Conservation (phyloP, 2,797 vertebrate species). For the Allobates femoralis region DNA sequence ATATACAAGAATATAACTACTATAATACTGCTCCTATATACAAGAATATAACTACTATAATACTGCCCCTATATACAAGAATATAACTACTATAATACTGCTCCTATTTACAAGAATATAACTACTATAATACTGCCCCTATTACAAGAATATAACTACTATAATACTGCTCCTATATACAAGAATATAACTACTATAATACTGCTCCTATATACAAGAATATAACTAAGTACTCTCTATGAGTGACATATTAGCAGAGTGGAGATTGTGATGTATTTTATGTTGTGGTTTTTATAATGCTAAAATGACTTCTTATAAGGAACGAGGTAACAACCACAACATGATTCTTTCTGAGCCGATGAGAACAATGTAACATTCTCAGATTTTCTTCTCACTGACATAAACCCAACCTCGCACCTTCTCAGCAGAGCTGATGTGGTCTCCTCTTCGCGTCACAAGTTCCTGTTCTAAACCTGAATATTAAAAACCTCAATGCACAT, state of each 20-base stretch:
- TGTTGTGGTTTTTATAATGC: background rate
- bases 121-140: background rate
- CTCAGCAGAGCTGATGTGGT: background rate
- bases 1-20: background rate
- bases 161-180: no score
- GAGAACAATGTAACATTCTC: background rate
- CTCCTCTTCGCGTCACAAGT: background rate
- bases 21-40: background rate
- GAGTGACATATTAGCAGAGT: background rate
- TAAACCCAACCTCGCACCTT: background rate
- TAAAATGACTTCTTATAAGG: background rate
- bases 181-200: no score
- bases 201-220: background rate
- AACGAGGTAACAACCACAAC: background rate
- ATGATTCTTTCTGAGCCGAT: background rate
- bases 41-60: background rate
- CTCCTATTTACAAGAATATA: background rate
- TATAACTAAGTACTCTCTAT: background rate
- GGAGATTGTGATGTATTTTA: background rate
- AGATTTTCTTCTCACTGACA: background rate
- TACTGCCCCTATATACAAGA: background rate
- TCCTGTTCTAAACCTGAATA: background rate
- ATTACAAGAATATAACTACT: no score
- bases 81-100: background rate
- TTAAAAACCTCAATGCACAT: no score